Conservation (phyloP, 2,113 vertebrate species). For the Macquaria ambigua region DNA sequence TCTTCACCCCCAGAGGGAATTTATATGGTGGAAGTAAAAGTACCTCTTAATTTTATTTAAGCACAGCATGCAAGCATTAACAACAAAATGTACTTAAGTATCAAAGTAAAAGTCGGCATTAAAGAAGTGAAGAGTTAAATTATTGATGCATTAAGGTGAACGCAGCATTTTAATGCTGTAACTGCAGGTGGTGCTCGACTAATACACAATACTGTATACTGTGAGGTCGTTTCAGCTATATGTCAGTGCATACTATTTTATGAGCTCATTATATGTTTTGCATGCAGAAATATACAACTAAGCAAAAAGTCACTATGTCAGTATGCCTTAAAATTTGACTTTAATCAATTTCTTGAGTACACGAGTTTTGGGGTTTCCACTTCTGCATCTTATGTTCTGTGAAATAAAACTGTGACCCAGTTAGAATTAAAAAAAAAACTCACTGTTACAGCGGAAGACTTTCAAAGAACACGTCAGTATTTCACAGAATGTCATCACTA, state of each 20-base stretch:
- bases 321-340: background rate
- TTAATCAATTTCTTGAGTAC: background rate
- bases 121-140: background rate
- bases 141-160: background rate
- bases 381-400: background rate
- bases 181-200: background rate
- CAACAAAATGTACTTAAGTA: background rate
- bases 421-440: background rate
- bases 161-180: background rate
- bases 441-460: background rate
- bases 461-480: conserved; percentile 1
- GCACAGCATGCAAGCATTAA: background rate
- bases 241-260: too few relatives aligned
- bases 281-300: too few relatives aligned
- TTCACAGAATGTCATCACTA: background rate
- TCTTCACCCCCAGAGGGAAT: background rate
- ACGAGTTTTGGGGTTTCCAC: background rate
- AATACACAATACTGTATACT: background rate
- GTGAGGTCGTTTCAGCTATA: background rate
- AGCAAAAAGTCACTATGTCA: too few relatives aligned
- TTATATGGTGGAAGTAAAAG: background rate
- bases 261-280: background rate
- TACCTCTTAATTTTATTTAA: background rate
- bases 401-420: conserved; percentile 3
- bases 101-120: background rate